These are phyloP conservation scores for Macrobrachium rosenbergii DNA, from an alignment of 1,140 invertebrate species.

Conservation along the genomic window DNA sequence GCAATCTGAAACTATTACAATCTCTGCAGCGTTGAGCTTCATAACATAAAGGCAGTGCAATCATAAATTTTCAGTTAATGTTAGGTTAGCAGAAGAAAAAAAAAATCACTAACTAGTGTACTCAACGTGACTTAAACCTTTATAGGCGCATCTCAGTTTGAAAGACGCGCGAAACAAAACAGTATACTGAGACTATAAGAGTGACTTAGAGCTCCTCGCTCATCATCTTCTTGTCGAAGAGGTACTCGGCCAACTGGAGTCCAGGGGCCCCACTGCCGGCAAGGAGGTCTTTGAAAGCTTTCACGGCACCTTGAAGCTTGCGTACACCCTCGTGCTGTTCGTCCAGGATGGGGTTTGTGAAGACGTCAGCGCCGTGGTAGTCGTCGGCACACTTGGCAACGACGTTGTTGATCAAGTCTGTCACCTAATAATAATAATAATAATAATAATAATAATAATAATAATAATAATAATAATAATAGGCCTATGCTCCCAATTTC, in stretches of 20 bases:
- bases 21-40: too few relatives aligned
- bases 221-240: slow-evolving; percentile 46
- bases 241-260: slow-evolving; percentile 13
- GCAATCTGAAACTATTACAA: too few relatives aligned
- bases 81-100: too few relatives aligned
- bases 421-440: slow-evolving; percentile 45
- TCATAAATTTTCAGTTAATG: too few relatives aligned
- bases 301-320: slow-evolving; percentile 55
- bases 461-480: background rate
- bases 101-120: too few relatives aligned
- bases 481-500: too few relatives aligned
- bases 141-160: too few relatives aligned
- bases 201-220: slow-evolving; percentile 22
- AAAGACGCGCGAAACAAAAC: too few relatives aligned
- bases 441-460: background rate
- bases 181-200: background rate
- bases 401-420: slow-evolving; percentile 50
- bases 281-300: slow-evolving; percentile 12
- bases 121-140: too few relatives aligned
- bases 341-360: slow-evolving; percentile 63
- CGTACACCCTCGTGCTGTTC: slow-evolving; percentile 62
- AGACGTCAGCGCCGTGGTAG: slow-evolving; percentile 62
- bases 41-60: too few relatives aligned
- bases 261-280: background rate
- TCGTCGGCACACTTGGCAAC: slow-evolving; percentile 44